Base-by-base conservation (phyloP, 2,797 vertebrate genomes). In the Phoeniculus purpureus region DNA sequence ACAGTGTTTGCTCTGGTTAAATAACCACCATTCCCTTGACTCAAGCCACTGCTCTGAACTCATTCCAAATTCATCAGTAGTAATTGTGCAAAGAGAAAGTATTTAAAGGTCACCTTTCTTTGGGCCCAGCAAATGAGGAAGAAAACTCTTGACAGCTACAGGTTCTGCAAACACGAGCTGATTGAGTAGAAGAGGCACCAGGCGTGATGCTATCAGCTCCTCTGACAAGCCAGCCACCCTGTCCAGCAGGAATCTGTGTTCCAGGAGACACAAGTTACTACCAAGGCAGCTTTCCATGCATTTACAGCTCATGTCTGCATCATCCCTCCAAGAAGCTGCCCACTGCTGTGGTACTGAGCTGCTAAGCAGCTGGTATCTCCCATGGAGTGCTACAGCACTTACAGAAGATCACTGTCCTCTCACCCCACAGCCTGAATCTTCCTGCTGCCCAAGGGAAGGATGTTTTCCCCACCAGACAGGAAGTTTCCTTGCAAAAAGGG, bases 131-230 rank as follows among this genome's bases (percentile, higher is more conserved):
- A 99, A 98, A 97, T 99, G 98, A 92, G 99, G 99, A 96, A 99
- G 98, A 94, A 99, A 99, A 97, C 99, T 99, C 97, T 98, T 99
- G 50, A 99, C 98, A 88, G 99, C 99, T 71, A 98, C 98, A 21
- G 99, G 98, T 91, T 99, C 99, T 73, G 99, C 99, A 96, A 99
- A 99, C 90, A 99, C 99, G 1, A 99, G 96, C 80, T 98, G 97
- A 95, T 99, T 99, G 82, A 99, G 98, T 45, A 99, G 97, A 89
- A 99, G 98, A 90, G 99, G 98, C 85, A 98, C 98, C 81, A 99
- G 95, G 51, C 99, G 98, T 10, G 98, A 95, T 3, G 98, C 99
- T 56, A 99, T 98, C 80, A 99, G 96, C 72, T 99, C 98, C 94
- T 99, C 98, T 37, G 99, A 98, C 89, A 99, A 97, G 87, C 96